Evolutionary conservation across 2,797 vertebrate species (phyloP), one percentile per base, ranked within the genome.

Genomic region (Siniperca scherzeri): DNA sequence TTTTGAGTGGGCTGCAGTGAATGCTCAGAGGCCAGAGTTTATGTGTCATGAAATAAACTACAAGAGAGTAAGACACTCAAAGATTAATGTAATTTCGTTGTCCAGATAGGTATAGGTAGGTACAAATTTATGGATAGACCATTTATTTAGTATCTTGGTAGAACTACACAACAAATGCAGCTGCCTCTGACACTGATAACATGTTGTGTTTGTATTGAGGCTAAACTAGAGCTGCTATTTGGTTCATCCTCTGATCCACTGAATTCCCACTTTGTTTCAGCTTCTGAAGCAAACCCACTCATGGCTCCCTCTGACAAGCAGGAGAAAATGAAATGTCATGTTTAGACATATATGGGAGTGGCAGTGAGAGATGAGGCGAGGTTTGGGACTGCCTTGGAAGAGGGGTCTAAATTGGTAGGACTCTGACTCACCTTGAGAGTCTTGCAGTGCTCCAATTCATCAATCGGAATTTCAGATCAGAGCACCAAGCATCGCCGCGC

Each of bases 401-500:
- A 84, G 75, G 80, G 70, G 66, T 74, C 77, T 89, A 89, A 90
- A 93, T 89, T 90, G 87, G 86, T 85, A 81, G 80, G 79, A 83
- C 85, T 85, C 86, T 87, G 91, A 91, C 88, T 94, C 91, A 93
- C 92, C 93, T 94, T 92, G 91, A 93, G 89, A 90, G 87, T 65
- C 75, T 89, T 4, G 46, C 88, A 59, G 70, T 75, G 85, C 87
- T 89, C 84, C 87, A 83, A 85, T 92, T 93, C 94, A 93, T 95
- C 94, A 95, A 89, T 93, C 76, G 79, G 92, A 93, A 91, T 94
- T 91, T 91, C 89, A 89, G 90, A 94, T 94, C 90, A 92, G 90
- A 93, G 92, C 75, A 25, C 65, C 2, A 48, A 84, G 90, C 88
- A 84, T 82, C 57, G 69, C 85, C 52, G 76, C 90, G 76, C 89